Evolutionary conservation across 1,140 invertebrate species (phyloP).

Genomic region (Cyphomyrmex costatus): DNA sequence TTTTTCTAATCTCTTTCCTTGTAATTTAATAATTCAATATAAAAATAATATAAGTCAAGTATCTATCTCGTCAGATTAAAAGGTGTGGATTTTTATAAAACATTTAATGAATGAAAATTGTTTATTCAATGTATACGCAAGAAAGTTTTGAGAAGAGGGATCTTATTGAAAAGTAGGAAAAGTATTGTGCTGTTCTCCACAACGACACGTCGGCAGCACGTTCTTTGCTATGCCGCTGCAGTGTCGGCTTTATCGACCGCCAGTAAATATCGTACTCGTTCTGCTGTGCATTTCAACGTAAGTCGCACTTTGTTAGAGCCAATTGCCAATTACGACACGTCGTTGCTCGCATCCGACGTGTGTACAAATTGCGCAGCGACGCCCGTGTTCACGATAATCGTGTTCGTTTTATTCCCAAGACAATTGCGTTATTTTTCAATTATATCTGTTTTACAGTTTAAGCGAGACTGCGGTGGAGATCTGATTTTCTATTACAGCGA

Average conservation of each 20-base stretch:
- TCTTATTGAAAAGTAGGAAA: neutral
- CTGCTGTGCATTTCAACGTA: slow-evolving; percentile 23
- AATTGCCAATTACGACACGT: slow-evolving; percentile 54
- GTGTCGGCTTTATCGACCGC: slow-evolving; percentile 42
- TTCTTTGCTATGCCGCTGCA: neutral
- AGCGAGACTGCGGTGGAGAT: neutral
- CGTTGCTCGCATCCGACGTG: slow-evolving; percentile 12
- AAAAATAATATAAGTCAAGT: neutral
- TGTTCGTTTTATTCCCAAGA: neutral
- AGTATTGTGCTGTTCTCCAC: neutral
- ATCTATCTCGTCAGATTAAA: neutral
- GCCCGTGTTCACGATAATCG: neutral
- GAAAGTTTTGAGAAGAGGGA: neutral
- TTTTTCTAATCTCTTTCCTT: neutral
- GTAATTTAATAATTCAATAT: too few relatives aligned
- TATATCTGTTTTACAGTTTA: neutral
- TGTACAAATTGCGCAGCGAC: slow-evolving; percentile 41
- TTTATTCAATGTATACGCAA: neutral
- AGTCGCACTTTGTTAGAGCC: slow-evolving; percentile 53
- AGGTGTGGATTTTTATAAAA: neutral
- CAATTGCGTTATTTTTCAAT: slow-evolving; percentile 27
- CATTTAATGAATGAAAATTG: neutral
- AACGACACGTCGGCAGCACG: slow-evolving; percentile 34
- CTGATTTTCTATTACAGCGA: neutral
- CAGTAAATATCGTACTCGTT: slow-evolving; percentile 18